These are phyloP conservation scores for Pomatorhinus ruficollis DNA, from an alignment of 2,113 vertebrate species.

Conservation along the genomic window DNA sequence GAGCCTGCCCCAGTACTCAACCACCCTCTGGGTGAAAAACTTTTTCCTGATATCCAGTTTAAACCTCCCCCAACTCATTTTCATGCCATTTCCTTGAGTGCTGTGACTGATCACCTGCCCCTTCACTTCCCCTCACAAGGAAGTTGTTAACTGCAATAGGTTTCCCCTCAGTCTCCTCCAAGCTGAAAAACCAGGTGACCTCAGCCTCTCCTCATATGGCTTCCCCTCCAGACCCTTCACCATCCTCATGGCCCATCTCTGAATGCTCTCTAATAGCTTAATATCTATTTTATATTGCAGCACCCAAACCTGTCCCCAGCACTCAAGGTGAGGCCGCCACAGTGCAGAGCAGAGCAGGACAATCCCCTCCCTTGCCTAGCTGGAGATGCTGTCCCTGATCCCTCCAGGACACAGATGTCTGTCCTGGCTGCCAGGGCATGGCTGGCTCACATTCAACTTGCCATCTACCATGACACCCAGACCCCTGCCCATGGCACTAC, in stretches of 20 bases:
- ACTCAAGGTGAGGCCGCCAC: accelerated
- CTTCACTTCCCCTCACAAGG: not conserved
- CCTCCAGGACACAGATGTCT: accelerated
- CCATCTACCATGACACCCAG: not conserved
- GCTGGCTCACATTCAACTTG: not conserved
- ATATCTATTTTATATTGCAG: not conserved
- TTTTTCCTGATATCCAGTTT: not conserved
- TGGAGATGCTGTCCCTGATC: not conserved
- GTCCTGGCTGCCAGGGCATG: not conserved
- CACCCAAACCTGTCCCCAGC: not conserved
- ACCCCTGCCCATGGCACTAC: too few species aligned
- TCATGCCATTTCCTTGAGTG: not conserved
- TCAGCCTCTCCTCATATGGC: not conserved
- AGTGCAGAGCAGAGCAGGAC: not conserved
- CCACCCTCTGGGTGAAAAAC: not conserved
- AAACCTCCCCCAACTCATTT: accelerated
- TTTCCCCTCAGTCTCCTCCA: not conserved
- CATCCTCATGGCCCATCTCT: not conserved
- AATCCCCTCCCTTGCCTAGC: not conserved
- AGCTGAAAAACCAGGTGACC: not conserved
- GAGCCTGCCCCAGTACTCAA: not conserved
- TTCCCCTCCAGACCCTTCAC: not conserved
- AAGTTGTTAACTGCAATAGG: too few species aligned
- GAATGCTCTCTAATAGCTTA: not conserved
- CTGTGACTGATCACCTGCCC: not conserved